phyloP scores from a whole-genome alignment of 2,888 invertebrate genomes.

The Andrena haemorrhoa region DNA sequence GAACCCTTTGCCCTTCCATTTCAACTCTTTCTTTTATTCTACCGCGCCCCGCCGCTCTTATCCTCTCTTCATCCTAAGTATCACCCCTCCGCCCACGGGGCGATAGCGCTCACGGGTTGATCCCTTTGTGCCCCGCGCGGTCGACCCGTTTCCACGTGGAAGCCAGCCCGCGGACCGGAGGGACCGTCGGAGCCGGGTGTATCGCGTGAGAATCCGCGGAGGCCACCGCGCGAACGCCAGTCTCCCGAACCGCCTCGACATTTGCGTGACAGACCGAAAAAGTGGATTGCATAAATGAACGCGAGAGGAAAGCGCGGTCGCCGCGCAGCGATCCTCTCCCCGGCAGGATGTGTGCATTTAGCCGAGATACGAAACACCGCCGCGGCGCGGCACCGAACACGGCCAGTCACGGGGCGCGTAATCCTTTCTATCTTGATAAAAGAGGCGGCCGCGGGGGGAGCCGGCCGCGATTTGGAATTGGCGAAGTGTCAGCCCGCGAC shows the following conservation, averaged over 20 bases:
- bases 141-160: slow-evolving; percentile 11
- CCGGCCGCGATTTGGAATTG: slow-evolving; percentile 62
- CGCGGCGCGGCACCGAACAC: slow-evolving; percentile 2
- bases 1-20: slow-evolving; percentile 65
- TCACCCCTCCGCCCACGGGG: slow-evolving; percentile 31
- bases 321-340: slow-evolving; percentile 18
- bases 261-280: slow-evolving; percentile 58
- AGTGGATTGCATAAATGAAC: slow-evolving; percentile 53
- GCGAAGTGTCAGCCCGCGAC: slow-evolving; percentile 73
- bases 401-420: slow-evolving; percentile 49
- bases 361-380: slow-evolving; percentile 47
- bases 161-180: background rate
- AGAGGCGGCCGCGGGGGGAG: slow-evolving; percentile 35
- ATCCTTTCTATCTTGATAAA: slow-evolving; percentile 66
- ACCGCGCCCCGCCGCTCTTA: slow-evolving; percentile 41
- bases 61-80: slow-evolving; percentile 41
- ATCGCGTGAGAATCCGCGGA: slow-evolving; percentile 17
- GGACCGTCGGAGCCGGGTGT: background rate
- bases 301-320: slow-evolving; percentile 20
- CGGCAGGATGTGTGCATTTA: slow-evolving; percentile 48
- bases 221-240: background rate
- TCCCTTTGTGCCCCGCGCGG: slow-evolving; percentile 30
- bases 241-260: slow-evolving; percentile 32
- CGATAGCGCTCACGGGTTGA: slow-evolving; percentile 1
- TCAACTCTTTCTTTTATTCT: slow-evolving; percentile 57